Percentiles rank a stretch among this genome's conserved stretches.
Evolutionary conservation across 2,797 vertebrate genomes (phyloP).

Genomic region (Botia kubotai): DNA sequence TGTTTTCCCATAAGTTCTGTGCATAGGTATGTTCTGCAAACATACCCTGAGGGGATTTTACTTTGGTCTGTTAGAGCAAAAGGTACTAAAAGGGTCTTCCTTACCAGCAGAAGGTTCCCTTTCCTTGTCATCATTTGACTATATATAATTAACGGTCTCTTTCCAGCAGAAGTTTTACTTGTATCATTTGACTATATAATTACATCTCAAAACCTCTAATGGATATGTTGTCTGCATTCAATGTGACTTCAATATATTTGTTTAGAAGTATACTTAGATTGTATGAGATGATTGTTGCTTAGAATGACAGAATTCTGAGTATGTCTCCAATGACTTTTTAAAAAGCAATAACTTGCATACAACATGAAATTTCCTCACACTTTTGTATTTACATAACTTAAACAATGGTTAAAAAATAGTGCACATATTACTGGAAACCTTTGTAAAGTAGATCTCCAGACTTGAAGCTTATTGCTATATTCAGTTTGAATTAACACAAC

Average conservation of each 20-base stretch:
- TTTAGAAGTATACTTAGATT: too few species aligned
- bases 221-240: too few species aligned
- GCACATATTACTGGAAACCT: constrained; percentile 5
- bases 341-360: too few species aligned
- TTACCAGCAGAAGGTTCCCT: constrained; percentile 34
- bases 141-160: neutral
- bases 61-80: constrained; percentile 18
- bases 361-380: neutral
- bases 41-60: constrained; percentile 29
- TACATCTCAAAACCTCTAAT: constrained; percentile 19
- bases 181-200: neutral
- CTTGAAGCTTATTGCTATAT: constrained; percentile 37
- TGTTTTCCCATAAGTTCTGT: constrained; percentile 29
- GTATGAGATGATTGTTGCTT: too few species aligned
- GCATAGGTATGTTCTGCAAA: constrained; percentile 48
- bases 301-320: too few species aligned
- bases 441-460: constrained; percentile 10
- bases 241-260: too few species aligned
- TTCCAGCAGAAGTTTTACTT: too few species aligned
- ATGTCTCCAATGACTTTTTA: too few species aligned
- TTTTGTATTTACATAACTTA: constrained; percentile 12
- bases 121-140: constrained; percentile 42
- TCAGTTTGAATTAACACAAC: constrained; percentile 44
- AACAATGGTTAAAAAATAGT: neutral
- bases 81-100: constrained; percentile 14